Percentiles rank a stretch among this genome's conserved stretches.
Evolutionary conservation across 2,888 invertebrate species (phyloP).

Genomic region (Drosophila yooni): DNA sequence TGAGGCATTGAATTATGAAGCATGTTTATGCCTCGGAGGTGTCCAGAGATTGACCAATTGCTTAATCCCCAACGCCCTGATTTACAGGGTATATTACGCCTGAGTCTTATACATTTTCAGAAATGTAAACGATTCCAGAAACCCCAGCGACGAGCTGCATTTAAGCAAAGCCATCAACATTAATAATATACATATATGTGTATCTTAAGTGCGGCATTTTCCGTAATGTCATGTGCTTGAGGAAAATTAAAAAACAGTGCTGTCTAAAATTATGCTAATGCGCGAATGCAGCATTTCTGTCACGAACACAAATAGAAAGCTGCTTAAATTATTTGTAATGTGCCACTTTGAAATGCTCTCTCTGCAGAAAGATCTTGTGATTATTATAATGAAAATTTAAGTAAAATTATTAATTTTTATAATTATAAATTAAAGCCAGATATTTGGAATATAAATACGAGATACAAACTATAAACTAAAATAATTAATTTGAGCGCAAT

Average conservation of each 20-base stretch:
- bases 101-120: neutral
- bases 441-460: neutral
- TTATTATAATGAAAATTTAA: too few species aligned
- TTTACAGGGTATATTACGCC: neutral
- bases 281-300: conserved; percentile 4
- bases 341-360: neutral
- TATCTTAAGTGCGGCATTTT: conserved; percentile 30
- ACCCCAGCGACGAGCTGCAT: neutral
- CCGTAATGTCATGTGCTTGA: conserved; percentile 14
- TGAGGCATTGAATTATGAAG: conserved; percentile 50
- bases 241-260: neutral
- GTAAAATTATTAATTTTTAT: neutral
- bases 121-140: neutral
- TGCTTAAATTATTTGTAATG: neutral
- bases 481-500: neutral
- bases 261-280: conserved; percentile 27
- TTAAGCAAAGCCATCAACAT: conserved; percentile 17
- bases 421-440: neutral
- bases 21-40: conserved; percentile 31
- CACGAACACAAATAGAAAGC: conserved; percentile 8
- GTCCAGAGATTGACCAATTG: conserved; percentile 17
- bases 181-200: conserved; percentile 36
- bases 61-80: neutral
- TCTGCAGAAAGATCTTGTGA: neutral
- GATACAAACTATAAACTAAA: neutral